Evolutionary conservation across 2,113 vertebrate genomes (phyloP), one percentile per base, ranked within the genome.

Genomic region (Amphiprion ocellaris): DNA sequence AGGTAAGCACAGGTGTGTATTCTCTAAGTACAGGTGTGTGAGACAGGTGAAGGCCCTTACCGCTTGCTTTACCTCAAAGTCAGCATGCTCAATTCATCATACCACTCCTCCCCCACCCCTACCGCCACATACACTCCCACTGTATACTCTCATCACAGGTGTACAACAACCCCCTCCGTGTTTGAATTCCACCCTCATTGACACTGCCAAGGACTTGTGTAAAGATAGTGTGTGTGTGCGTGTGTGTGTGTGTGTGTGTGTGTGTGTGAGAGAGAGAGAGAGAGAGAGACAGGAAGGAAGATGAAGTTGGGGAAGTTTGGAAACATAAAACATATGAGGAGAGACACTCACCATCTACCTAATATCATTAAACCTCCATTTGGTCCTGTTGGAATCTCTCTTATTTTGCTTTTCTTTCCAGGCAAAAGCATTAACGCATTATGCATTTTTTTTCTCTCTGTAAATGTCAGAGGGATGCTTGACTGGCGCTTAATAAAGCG

Each of bases 391-490:
- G 44, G 65, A 65, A 67, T 69, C 44, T 76, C 21, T 52, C 39
- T n/a, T n/a, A 62, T 56, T 77, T 30, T 67, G 21, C 79, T 53
- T 87, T 61, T 49, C 76, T 65, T 73, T 77, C 63, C 4, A 50
- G 30, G 78, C 72, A 67, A 85, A 79, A 41, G 21, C 75, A 80
- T 85, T 53, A 61, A 71, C 44, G 58, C 79, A 82, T 77, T 77
- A 30, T 62, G 41, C 47, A 50, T 58, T 37, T 37, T 33, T 62
- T 59, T 79, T 81, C 83, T 39, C 82, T 87, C 68, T 75, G 80
- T 86, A 94, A 94, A 94, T 94, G 94, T 89, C 90, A 93, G 70
- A 19, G 77, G 77, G 79, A 84, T 84, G 92, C 90, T 91, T 92
- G 88, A 91, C 80, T 90, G 87, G 67, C 82, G 70, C 81, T 83